Evolutionary conservation across 2,113 vertebrate species (phyloP), one percentile per base, ranked within the genome.

Genomic region (Maccullochella peelii): DNA sequence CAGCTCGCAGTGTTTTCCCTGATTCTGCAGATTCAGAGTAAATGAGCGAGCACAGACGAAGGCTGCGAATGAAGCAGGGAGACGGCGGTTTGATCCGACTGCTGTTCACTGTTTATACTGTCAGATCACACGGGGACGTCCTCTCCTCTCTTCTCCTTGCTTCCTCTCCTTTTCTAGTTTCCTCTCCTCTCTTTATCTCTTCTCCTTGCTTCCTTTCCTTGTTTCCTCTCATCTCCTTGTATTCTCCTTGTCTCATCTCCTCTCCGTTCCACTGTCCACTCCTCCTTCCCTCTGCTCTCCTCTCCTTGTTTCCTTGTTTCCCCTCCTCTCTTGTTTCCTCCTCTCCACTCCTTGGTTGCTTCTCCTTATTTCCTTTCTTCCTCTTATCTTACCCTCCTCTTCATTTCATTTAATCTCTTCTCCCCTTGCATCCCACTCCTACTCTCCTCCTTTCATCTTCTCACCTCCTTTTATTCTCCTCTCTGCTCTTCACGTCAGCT

Each of bases 1-100:
- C 40, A 12, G 54, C 27, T 44, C 20, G 12, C 62, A 18, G 63
- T 6, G n/a, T 57, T 67, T n/a, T 30, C 25, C 49, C 75, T 33
- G 63, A 67, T 67, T 63, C 59, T 40, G 73, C 73, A 63, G 59
- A 76, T 38, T 52, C 59, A 25, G 73, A 62, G 71, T 20, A 20
- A 73, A 73, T 9, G 23, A 57, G 38, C 10, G 38, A 73, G 25
- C 42, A 4, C 30, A 50, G 73, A 27, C 73, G 23, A 52, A 50
- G 50, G 50, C 50, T 6, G 52, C 27, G 27, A 72, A 57, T 7
- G 7, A 50, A 49, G 58, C 42, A 40, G 40, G 65, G 4, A 27
- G 66, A 42, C 16, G 42, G 59, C 18, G 18, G 36, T 23, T 38
- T 63, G 61, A 40, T 21, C 30, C 30, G 8, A 62, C 25, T 16